Evolutionary conservation across 2,888 invertebrate genomes (phyloP).

Genomic region (Archaeoteleia sp.): DNA sequence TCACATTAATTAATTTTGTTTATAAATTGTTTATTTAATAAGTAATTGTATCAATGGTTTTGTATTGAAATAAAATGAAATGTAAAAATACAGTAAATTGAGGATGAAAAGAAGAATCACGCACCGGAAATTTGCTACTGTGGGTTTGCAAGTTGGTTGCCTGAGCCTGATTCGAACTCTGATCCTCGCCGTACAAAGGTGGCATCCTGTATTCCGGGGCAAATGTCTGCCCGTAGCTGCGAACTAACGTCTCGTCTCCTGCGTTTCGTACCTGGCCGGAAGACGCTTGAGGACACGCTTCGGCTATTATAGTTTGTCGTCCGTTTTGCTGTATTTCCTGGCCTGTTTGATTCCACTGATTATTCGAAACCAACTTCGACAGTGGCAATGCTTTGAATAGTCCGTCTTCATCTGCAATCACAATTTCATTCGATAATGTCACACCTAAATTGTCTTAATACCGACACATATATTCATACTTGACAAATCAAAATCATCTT

Average conservation of each 20-base stretch:
- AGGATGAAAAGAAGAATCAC: constrained; percentile 39
- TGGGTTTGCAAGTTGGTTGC: constrained; percentile 81
- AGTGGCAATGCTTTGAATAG: constrained; percentile 78
- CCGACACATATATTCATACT: too few species aligned
- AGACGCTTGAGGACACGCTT: constrained; percentile 46
- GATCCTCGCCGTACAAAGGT: constrained; percentile 73
- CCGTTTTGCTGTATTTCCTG: constrained; percentile 45
- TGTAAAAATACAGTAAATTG: constrained; percentile 8
- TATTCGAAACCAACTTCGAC: constrained; percentile 77
- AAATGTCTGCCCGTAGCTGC: constrained; percentile 65
- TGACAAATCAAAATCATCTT: too few species aligned
- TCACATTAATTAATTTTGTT: too few species aligned
- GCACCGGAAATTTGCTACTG: constrained; percentile 87
- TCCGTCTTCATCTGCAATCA: constrained; percentile 76
- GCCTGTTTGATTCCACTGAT: constrained; percentile 58
- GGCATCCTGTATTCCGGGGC: constrained; percentile 69
- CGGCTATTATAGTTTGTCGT: constrained; percentile 50
- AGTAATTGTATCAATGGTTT: not conserved
- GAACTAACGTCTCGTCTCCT: constrained; percentile 74
- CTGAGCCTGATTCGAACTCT: constrained; percentile 74
- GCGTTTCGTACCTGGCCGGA: constrained; percentile 76
- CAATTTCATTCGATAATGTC: not conserved
- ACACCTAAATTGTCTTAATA: too few species aligned
- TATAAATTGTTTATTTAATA: too few species aligned
- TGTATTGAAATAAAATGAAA: constrained; percentile 4